A percentile compares a stretch with the other conserved stretches of the same genome.
Conservation (phyloP, 2,888 invertebrate species). For the Leptogaster cylindrica region DNA sequence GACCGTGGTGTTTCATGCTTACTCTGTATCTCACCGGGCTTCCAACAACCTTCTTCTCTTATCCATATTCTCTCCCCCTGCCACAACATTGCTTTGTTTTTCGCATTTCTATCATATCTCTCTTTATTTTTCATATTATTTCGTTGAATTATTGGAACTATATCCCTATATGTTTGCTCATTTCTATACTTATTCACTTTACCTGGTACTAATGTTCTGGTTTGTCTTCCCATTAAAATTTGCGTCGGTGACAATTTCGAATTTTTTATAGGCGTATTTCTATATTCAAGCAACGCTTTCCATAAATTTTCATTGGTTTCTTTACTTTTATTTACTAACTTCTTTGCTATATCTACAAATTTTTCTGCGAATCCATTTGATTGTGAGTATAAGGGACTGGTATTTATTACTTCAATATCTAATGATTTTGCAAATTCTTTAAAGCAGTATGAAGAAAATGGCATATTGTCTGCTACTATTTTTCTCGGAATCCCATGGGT, state of each 20-base stretch:
- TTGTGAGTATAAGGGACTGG: slow-evolving; percentile 49
- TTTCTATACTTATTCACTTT: neutral
- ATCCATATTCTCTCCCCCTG: too few relatives aligned
- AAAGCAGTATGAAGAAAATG: slow-evolving; percentile 49
- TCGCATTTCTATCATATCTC: too few relatives aligned
- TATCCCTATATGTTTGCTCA: too few relatives aligned
- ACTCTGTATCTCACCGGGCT: too few relatives aligned
- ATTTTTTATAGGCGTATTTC: slow-evolving; percentile 46
- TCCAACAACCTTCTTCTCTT: too few relatives aligned
- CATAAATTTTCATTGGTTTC: slow-evolving; percentile 31
- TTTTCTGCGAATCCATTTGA: slow-evolving; percentile 51
- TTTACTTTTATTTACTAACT: slow-evolving; percentile 47
- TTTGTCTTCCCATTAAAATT: slow-evolving; percentile 45
- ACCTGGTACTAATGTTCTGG: slow-evolving; percentile 43
- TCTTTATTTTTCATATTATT: too few relatives aligned
- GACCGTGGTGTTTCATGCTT: too few relatives aligned
- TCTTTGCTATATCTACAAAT: slow-evolving; percentile 47
- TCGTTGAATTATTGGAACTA: too few relatives aligned
- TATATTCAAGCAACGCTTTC: slow-evolving; percentile 42
- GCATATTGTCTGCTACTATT: slow-evolving; percentile 49
- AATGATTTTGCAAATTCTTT: slow-evolving; percentile 47
- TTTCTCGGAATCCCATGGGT: slow-evolving; percentile 48
- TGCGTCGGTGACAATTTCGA: slow-evolving; percentile 45
- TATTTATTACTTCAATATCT: slow-evolving; percentile 45
- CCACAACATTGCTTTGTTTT: too few relatives aligned